Conservation (phyloP, 2,113 vertebrate genomes). For the Ornithorhynchus anatinus region DNA sequence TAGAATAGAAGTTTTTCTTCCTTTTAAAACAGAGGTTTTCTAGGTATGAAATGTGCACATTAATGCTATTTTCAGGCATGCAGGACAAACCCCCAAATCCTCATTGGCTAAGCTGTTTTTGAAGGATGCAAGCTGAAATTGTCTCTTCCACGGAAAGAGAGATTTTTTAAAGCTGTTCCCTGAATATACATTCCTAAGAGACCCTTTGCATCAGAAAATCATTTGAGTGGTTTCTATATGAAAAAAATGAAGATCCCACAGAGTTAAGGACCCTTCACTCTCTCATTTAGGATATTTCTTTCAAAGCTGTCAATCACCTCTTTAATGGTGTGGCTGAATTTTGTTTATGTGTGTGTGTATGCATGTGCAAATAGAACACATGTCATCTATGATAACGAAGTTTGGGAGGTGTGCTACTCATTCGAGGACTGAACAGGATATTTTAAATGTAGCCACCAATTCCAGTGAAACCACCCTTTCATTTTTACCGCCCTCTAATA, state of each 20-base stretch:
- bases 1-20: no score
- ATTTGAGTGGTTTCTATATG: background rate
- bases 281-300: no score
- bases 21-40: no score
- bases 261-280: background rate
- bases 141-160: conserved; percentile 5
- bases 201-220: conserved; percentile 5
- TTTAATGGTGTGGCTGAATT: no score
- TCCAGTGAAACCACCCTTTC: background rate
- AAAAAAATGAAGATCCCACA: background rate
- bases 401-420: background rate
- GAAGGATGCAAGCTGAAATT: background rate
- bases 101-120: conserved; percentile 16
- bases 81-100: background rate
- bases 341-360: background rate
- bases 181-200: background rate
- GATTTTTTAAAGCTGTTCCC: conserved; percentile 9
- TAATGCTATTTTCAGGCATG: no score
- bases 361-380: background rate
- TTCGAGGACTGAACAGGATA: background rate
- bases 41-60: no score
- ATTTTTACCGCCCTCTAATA: conserved; percentile 19
- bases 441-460: background rate
- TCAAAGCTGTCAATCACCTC: no score
- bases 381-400: background rate